Percentiles rank a stretch among this genome's conserved stretches.
These are phyloP conservation scores for Pedetes capensis DNA, from an alignment of 2,113 vertebrate genomes.

Conservation along the genomic window DNA sequence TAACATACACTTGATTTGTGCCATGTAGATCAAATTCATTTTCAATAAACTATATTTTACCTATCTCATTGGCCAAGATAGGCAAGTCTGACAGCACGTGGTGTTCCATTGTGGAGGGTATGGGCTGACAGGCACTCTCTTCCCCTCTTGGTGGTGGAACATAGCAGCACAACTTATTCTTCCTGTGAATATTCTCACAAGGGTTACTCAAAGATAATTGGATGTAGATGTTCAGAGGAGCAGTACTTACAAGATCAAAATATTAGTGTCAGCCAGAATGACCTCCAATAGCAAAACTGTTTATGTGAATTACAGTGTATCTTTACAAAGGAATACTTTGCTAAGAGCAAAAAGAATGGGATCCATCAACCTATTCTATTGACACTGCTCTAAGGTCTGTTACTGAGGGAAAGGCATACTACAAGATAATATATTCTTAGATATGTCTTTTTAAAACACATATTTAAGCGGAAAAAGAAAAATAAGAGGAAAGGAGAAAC, in stretches of 20 bases:
- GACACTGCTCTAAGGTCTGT: not conserved
- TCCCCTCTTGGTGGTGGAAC: fast-evolving
- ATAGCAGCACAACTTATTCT: not conserved
- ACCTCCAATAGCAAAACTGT: not conserved
- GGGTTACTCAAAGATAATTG: not conserved
- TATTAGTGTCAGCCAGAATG: not conserved
- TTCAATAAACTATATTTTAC: not conserved
- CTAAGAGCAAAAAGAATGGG: not conserved
- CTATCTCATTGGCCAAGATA: not conserved
- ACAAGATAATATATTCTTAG: not conserved
- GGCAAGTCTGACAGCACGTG: too few relatives aligned
- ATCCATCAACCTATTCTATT: not conserved
- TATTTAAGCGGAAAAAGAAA: too few relatives aligned
- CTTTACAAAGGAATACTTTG: not conserved
- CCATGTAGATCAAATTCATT: not conserved
- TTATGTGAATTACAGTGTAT: not conserved
- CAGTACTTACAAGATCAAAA: not conserved
- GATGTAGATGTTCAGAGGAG: not conserved
- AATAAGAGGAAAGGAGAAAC: too few relatives aligned
- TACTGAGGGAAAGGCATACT: not conserved
- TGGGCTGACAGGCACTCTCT: not conserved
- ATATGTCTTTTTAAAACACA: not conserved
- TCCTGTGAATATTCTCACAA: not conserved
- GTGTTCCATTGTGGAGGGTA: not conserved
- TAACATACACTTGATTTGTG: not conserved